phyloP scores from a whole-genome alignment of 2,797 vertebrate genomes.

The Lithobates sylvaticus region DNA sequence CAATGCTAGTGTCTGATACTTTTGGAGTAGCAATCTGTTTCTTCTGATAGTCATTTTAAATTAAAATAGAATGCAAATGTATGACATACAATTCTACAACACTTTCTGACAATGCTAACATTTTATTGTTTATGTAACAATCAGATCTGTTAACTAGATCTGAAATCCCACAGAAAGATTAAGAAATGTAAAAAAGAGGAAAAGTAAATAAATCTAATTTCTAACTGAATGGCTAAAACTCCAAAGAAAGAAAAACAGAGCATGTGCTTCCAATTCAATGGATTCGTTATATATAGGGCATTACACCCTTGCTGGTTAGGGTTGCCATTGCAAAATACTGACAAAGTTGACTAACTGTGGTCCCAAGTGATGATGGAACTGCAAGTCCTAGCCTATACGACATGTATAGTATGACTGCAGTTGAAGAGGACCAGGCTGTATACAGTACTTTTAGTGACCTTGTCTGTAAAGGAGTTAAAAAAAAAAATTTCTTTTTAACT shows the following conservation, averaged over 20 bases:
- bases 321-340: too few species aligned
- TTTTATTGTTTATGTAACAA: conserved; percentile 1
- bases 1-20: neutral
- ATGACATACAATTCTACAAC: conserved; percentile 16
- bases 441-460: neutral
- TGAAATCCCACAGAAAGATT: conserved; percentile 35
- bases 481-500: neutral
- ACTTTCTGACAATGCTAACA: conserved; percentile 36
- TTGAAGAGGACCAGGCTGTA: neutral
- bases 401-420: neutral
- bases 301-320: neutral
- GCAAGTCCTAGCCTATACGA: neutral
- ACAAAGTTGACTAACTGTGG: too few species aligned
- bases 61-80: conserved; percentile 31
- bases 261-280: neutral
- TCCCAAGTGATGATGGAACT: neutral
- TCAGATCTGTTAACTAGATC: conserved; percentile 19
- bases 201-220: conserved; percentile 23
- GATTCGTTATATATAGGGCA: neutral
- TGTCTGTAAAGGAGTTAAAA: neutral
- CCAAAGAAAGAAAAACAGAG: neutral
- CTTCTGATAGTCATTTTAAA: conserved; percentile 46
- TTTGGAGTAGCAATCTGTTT: conserved; percentile 15
- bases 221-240: neutral
- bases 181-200: conserved; percentile 25